Percentiles rank a stretch among this genome's conserved stretches.
Evolutionary conservation across 1,140 invertebrate species (phyloP).

Genomic region (Rhizoglyphus robini): DNA sequence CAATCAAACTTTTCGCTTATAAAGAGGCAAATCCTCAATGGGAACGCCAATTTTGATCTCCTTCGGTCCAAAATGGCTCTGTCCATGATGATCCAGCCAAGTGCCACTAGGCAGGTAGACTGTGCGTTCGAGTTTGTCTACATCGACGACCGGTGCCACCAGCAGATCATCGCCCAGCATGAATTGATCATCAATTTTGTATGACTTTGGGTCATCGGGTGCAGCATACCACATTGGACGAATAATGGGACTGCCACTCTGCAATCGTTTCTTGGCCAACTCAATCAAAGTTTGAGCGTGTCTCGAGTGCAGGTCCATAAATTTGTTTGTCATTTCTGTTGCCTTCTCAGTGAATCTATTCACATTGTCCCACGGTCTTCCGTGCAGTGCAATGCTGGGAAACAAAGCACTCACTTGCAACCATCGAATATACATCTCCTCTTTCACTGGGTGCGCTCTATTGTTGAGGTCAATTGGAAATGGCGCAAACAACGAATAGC

Average conservation of each 20-base stretch:
- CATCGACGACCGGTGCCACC: constrained; percentile 69
- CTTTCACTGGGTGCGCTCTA: constrained; percentile 35
- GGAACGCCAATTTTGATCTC: too few relatives aligned
- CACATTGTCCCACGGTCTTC: constrained; percentile 71
- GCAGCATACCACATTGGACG: constrained; percentile 84
- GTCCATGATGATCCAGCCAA: constrained; percentile 80
- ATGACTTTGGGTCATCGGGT: constrained; percentile 63
- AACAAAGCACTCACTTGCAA: constrained; percentile 77
- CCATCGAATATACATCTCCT: constrained; percentile 84
- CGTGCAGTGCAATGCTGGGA: constrained; percentile 81
- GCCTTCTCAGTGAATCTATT: too few relatives aligned
- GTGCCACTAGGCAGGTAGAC: constrained; percentile 73
- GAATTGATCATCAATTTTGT: constrained; percentile 71
- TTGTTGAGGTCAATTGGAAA: constrained; percentile 51
- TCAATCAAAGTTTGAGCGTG: constrained; percentile 28
- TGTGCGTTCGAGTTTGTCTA: constrained; percentile 46
- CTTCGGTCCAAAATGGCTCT: too few relatives aligned
- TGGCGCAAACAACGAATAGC: constrained; percentile 80
- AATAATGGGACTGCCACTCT: constrained; percentile 65
- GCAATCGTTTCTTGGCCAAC: constrained; percentile 47
- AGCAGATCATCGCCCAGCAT: constrained; percentile 76
- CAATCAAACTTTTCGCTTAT: too few relatives aligned
- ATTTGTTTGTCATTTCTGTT: constrained; percentile 53
- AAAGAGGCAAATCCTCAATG: too few relatives aligned
- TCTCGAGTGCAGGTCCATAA: constrained; percentile 46